Percentiles rank a stretch among this genome's conserved stretches.
phyloP scores from a whole-genome alignment of 2,113 vertebrate genomes.

The Hoplias malabaricus region DNA sequence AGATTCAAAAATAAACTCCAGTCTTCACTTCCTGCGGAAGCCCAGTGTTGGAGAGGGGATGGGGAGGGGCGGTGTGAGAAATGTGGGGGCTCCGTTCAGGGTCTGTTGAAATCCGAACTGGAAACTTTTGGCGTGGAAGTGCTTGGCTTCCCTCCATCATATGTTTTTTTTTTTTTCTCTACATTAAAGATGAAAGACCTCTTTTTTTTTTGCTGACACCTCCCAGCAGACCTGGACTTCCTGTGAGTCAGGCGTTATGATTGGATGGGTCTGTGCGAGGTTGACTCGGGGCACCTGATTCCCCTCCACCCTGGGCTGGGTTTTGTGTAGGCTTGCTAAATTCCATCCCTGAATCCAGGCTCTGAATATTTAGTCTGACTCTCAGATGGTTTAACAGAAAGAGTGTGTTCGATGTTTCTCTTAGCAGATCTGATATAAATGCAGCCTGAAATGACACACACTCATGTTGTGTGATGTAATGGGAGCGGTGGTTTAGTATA shows the following conservation, averaged over 20 bases:
- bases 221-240: conserved; percentile 31
- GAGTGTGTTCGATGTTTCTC: too few species aligned
- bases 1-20: conserved; percentile 80
- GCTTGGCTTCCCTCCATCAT: conserved; percentile 22
- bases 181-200: conserved; percentile 30
- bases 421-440: too few species aligned
- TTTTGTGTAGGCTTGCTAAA: not conserved
- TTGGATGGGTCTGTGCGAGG: conserved; percentile 12
- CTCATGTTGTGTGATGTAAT: too few species aligned
- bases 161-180: conserved; percentile 11
- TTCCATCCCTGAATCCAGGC: not conserved
- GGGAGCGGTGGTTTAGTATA: too few species aligned
- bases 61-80: conserved; percentile 46
- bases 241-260: conserved; percentile 16
- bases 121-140: not conserved
- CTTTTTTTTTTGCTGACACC: conserved; percentile 12
- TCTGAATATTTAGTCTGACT: too few species aligned
- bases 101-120: conserved; percentile 1
- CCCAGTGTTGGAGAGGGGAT: conserved; percentile 58
- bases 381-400: too few species aligned
- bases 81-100: not conserved
- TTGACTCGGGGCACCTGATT: not conserved
- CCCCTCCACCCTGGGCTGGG: not conserved
- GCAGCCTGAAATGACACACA: too few species aligned
- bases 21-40: conserved; percentile 62